Conservation (phyloP, 2,888 invertebrate species). For the Mythimna vitellina region DNA sequence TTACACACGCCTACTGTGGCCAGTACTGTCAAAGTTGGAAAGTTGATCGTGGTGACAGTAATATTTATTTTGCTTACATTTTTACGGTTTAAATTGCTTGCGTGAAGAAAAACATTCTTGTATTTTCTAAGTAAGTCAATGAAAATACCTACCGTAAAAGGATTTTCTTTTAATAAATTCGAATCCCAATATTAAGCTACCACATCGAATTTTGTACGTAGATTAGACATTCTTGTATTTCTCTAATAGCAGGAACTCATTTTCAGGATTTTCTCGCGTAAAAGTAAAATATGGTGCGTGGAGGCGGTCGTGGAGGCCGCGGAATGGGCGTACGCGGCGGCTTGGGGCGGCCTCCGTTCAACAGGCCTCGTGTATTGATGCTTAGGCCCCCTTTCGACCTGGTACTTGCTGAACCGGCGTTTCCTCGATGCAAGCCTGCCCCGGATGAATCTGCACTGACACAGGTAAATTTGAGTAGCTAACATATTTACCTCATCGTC, state of each 20-base stretch:
- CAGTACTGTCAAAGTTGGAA: too few species aligned
- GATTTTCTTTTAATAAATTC: too few species aligned
- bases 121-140: too few species aligned
- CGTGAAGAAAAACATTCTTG: too few species aligned
- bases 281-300: conserved; percentile 92
- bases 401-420: conserved; percentile 96
- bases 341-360: conserved; percentile 89
- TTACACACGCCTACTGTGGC: too few species aligned
- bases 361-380: conserved; percentile 84
- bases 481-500: too few species aligned
- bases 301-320: conserved; percentile 92
- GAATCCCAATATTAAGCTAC: not conserved
- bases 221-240: not conserved
- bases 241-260: not conserved
- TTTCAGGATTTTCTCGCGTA: not conserved
- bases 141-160: too few species aligned
- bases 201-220: not conserved
- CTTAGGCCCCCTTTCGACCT: conserved; percentile 96
- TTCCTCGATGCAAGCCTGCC: conserved; percentile 95
- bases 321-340: conserved; percentile 92
- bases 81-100: too few species aligned
- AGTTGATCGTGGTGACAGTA: too few species aligned
- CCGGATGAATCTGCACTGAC: conserved; percentile 96
- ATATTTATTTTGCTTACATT: too few species aligned
- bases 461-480: conserved; percentile 88